phyloP scores from a whole-genome alignment of 2,888 invertebrate genomes.

The Clanis bilineata region DNA sequence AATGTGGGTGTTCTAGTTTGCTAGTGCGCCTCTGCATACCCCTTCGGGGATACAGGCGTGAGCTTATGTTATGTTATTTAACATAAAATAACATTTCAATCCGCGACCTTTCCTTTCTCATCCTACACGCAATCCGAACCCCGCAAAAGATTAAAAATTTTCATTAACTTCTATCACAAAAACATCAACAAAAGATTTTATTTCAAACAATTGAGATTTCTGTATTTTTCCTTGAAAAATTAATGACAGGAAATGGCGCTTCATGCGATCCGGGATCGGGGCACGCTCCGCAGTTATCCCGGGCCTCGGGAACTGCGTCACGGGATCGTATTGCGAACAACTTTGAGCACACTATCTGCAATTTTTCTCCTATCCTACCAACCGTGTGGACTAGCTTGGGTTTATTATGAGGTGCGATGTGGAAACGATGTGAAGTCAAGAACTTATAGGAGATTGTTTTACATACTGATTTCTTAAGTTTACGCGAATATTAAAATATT shows the following conservation, averaged over 20 bases:
- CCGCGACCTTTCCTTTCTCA: neutral
- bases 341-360: conserved; percentile 8
- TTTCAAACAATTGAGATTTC: conserved; percentile 13
- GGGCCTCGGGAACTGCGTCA: neutral
- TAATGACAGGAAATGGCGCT: conserved; percentile 18
- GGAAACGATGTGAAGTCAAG: neutral
- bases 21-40: too few relatives aligned
- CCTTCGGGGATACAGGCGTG: too few relatives aligned
- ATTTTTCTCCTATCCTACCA: conserved; percentile 10
- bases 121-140: neutral
- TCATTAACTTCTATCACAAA: conserved; percentile 8
- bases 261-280: conserved; percentile 14
- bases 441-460: neutral
- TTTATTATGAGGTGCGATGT: neutral
- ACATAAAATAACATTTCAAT: neutral
- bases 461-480: too few relatives aligned
- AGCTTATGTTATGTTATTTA: too few relatives aligned
- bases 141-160: neutral
- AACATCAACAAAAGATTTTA: neutral
- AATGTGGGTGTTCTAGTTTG: too few relatives aligned
- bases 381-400: neutral
- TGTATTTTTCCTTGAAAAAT: conserved; percentile 16
- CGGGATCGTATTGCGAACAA: conserved; percentile 12
- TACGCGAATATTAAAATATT: too few relatives aligned
- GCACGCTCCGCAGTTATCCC: neutral